Evolutionary conservation across 2,888 invertebrate species (phyloP), one percentile per base, ranked within the genome.

Genomic region (Harmothoe impar): DNA sequence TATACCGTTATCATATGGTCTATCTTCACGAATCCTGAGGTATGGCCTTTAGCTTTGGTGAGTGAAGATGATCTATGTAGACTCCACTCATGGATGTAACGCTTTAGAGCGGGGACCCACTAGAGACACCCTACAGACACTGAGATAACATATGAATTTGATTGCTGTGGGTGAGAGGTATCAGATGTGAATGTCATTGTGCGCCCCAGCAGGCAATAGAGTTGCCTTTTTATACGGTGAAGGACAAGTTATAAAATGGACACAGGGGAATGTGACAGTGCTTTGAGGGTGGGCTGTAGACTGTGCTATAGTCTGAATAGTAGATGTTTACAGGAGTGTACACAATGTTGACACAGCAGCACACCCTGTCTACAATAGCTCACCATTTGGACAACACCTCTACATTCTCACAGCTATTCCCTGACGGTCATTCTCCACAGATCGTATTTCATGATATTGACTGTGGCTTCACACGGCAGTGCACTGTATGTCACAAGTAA

Each of bases 401-500:
- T 5, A 62, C 62, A 20, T 5, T 62, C 15, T 62, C 62, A 62
- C 5, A n/a, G 5, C 62, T 43, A 43, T 3, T 43, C 43, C 23
- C 62, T 62, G 20, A 20, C n/a, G 62, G 62, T 62, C 62, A 62
- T 20, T 62, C 62, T n/a, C 10, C 62, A 43, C 62, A n/a, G 62
- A 62, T 62, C 62, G 15, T 62, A 62, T 62, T 62, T n/a, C 62
- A n/a, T 62, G 1, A n/a, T 62, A 62, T 62, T 62, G 62, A 62
- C 62, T n/a, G 25, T 62, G 25, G 62, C 5, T n/a, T 62, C 62
- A 20, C n/a, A 20, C 62, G 3, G 25, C n/a, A 62, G 62, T n/a
- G 25, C 23, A 62, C 20, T 62, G 43, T 3, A 43, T 43, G 43
- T 43, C 5, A 43, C 43, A 10, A 10, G 43, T 43, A 43, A 43